These are phyloP conservation scores for Amaurobius ferox DNA, from an alignment of 2,888 invertebrate genomes.

Conservation along the genomic window DNA sequence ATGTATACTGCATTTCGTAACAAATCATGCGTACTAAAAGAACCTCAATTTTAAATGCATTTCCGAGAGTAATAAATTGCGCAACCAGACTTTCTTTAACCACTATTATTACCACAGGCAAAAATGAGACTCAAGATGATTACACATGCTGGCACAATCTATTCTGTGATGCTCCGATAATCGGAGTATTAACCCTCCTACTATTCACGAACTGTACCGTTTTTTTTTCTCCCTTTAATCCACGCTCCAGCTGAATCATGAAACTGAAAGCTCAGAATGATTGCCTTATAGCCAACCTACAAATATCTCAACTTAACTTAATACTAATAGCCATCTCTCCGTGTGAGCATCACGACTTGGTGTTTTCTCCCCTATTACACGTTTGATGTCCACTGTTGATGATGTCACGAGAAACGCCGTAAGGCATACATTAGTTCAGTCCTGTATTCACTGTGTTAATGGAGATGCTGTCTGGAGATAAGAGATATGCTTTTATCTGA, in stretches of 20 bases:
- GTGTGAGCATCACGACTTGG: slow-evolving; percentile 8
- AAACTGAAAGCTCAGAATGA: background rate
- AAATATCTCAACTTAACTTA: background rate
- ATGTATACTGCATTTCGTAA: too few species aligned
- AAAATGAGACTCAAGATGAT: too few species aligned
- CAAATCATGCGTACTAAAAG: too few species aligned
- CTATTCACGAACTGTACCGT: background rate
- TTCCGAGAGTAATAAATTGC: too few species aligned
- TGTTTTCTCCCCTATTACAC: background rate
- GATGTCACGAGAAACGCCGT: background rate
- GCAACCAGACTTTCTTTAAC: too few species aligned
- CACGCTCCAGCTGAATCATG: background rate
- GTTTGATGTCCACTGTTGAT: background rate
- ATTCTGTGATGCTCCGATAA: too few species aligned
- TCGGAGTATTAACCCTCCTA: too few species aligned
- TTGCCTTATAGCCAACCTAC: background rate
- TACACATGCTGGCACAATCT: too few species aligned
- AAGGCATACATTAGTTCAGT: background rate
- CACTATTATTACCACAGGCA: too few species aligned
- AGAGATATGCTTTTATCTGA: background rate
- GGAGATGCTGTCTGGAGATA: background rate
- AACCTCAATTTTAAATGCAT: too few species aligned
- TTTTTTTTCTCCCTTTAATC: background rate
- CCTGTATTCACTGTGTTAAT: background rate
- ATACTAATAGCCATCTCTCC: background rate